Conservation (phyloP, 2,113 vertebrate species). For the Myotis davidii region DNA sequence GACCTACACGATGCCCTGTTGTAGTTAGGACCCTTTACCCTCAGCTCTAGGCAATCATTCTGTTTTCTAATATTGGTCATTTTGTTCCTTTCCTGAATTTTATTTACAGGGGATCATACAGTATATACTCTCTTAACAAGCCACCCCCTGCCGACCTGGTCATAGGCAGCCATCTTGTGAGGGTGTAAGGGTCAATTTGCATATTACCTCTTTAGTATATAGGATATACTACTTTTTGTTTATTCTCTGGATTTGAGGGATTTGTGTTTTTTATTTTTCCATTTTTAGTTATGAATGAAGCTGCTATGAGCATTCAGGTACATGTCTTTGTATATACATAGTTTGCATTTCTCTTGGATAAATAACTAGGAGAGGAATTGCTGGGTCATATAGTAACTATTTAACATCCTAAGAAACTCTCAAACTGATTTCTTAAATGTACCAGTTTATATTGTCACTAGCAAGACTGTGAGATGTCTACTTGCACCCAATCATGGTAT, state of each 20-base stretch:
- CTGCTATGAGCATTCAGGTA: background rate
- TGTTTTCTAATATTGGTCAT: background rate
- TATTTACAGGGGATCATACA: background rate
- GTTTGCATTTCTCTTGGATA: background rate
- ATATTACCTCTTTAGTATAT: no score
- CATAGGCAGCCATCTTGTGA: no score
- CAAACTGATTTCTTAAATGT: background rate
- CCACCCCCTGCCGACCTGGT: no score
- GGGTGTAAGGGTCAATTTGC: no score
- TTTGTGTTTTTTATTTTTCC: background rate
- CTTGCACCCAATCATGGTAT: background rate
- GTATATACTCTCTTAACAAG: background rate
- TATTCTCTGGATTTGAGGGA: background rate
- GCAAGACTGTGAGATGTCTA: background rate
- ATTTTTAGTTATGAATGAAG: background rate
- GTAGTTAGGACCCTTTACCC: background rate
- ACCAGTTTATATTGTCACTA: background rate
- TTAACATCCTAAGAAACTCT: background rate
- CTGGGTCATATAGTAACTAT: background rate
- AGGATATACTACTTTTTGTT: background rate
- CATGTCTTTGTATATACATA: background rate
- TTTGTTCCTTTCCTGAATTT: background rate
- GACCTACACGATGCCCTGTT: no score
- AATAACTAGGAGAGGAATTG: background rate
- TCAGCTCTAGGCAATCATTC: background rate